A percentile compares a stretch with the other conserved stretches of the same genome.
phyloP scores from a whole-genome alignment of 1,140 invertebrate genomes.

The Ips nitidus region DNA sequence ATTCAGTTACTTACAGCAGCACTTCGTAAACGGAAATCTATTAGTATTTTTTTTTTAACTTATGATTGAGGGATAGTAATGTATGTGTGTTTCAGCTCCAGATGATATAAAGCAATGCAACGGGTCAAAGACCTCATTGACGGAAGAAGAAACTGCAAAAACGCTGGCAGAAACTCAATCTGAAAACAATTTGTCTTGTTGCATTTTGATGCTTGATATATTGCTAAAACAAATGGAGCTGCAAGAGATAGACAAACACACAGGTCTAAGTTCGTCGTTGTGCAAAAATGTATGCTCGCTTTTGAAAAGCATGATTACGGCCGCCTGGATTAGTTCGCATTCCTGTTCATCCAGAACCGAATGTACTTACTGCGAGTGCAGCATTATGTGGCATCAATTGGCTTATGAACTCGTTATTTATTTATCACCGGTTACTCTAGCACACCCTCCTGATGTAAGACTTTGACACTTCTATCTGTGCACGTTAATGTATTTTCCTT shows the following conservation, averaged over 20 bases:
- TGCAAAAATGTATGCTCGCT: constrained; percentile 76
- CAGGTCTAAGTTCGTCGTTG: constrained; percentile 74
- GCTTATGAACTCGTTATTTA: constrained; percentile 78
- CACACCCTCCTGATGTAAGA: constrained; percentile 76
- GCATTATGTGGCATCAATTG: constrained; percentile 91
- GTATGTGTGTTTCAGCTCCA: constrained; percentile 13
- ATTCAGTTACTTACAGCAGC: constrained; percentile 46
- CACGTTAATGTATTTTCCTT: background rate
- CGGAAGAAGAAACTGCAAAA: constrained; percentile 66
- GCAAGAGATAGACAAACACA: constrained; percentile 84
- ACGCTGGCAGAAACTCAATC: constrained; percentile 56
- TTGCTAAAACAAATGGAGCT: constrained; percentile 95
- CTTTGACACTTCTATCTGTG: constrained; percentile 1
- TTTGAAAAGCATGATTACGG: constrained; percentile 79
- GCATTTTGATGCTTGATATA: constrained; percentile 95
- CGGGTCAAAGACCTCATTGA: constrained; percentile 70
- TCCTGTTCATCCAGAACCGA: constrained; percentile 67
- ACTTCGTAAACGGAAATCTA: background rate
- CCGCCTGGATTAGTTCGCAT: constrained; percentile 74
- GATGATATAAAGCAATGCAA: constrained; percentile 32
- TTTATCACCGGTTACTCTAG: constrained; percentile 72
- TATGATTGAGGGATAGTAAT: too few species aligned
- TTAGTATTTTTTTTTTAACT: background rate
- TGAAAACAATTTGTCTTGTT: constrained; percentile 84
- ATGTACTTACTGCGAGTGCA: constrained; percentile 89